phyloP scores from a whole-genome alignment of 2,888 invertebrate genomes.

The Drosophila longiperda region DNA sequence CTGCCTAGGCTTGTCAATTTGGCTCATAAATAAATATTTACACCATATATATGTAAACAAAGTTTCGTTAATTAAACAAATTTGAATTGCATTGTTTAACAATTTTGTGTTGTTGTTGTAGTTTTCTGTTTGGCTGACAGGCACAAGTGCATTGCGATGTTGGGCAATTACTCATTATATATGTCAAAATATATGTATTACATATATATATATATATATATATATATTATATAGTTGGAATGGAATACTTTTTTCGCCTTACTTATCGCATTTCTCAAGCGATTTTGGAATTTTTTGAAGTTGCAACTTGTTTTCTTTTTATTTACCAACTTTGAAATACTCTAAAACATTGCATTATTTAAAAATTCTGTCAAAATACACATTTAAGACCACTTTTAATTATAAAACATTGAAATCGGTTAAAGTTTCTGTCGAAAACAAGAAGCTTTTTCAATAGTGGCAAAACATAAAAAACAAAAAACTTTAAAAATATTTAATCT shows the following conservation, averaged over 20 bases:
- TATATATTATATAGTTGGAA: background rate
- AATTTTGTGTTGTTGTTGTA: constrained; percentile 6
- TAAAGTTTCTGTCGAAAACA: background rate
- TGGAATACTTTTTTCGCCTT: background rate
- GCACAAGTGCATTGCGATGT: constrained; percentile 71
- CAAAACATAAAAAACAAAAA: background rate
- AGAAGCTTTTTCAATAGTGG: background rate
- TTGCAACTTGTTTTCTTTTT: background rate
- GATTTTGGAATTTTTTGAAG: background rate
- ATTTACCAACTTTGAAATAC: background rate
- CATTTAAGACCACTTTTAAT: background rate
- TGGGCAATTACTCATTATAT: constrained; percentile 56
- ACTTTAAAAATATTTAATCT: background rate
- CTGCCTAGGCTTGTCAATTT: constrained; percentile 75
- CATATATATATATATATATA: constrained; percentile 9
- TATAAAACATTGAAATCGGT: background rate
- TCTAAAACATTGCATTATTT: background rate
- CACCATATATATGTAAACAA: constrained; percentile 3
- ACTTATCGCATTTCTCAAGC: background rate
- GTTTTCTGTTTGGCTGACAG: constrained; percentile 72
- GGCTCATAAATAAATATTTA: constrained; percentile 19
- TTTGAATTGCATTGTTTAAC: constrained; percentile 64
- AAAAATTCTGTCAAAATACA: background rate
- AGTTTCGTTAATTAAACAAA: constrained; percentile 72
- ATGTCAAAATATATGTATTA: constrained; percentile 6